phyloP scores from a whole-genome alignment of 2,113 vertebrate species.

The Scomber colias region DNA sequence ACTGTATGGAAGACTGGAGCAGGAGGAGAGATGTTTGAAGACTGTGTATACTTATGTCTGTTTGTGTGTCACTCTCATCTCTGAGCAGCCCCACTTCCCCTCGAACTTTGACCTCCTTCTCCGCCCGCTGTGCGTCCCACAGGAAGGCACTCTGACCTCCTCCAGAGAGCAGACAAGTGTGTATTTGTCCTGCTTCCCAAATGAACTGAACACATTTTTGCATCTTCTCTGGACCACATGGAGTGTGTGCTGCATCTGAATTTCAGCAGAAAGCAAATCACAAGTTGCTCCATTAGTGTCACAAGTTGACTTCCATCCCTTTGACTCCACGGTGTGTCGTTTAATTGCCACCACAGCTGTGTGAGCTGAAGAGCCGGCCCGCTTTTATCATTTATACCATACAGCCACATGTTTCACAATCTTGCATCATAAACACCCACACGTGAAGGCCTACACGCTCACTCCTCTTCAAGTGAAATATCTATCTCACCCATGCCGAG shows the following conservation, averaged over 20 bases:
- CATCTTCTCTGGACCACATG: background rate
- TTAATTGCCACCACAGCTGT: conserved; percentile 29
- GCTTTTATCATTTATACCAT: conserved; percentile 47
- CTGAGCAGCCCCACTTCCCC: conserved; percentile 23
- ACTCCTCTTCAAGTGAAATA: conserved; percentile 54
- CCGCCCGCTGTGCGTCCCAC: conserved; percentile 45
- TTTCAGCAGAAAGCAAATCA: background rate
- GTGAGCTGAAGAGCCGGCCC: conserved; percentile 20
- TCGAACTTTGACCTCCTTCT: conserved; percentile 52
- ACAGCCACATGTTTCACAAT: conserved; percentile 64
- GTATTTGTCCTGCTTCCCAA: conserved; percentile 23
- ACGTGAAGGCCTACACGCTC: conserved; percentile 55
- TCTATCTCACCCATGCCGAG: conserved; percentile 25
- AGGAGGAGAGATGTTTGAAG: background rate
- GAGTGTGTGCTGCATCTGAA: background rate
- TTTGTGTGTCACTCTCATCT: background rate
- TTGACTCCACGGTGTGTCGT: conserved; percentile 14
- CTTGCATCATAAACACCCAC: conserved; percentile 79
- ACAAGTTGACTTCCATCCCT: conserved; percentile 14
- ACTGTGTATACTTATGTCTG: background rate
- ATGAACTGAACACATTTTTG: background rate
- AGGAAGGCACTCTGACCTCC: conserved; percentile 51
- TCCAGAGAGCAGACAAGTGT: conserved; percentile 4
- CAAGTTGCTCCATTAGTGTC: conserved; percentile 8
- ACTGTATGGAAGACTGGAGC: conserved; percentile 3